These are phyloP conservation scores for Sandelia bainsii DNA, from an alignment of 2,797 vertebrate genomes.

Conservation along the genomic window DNA sequence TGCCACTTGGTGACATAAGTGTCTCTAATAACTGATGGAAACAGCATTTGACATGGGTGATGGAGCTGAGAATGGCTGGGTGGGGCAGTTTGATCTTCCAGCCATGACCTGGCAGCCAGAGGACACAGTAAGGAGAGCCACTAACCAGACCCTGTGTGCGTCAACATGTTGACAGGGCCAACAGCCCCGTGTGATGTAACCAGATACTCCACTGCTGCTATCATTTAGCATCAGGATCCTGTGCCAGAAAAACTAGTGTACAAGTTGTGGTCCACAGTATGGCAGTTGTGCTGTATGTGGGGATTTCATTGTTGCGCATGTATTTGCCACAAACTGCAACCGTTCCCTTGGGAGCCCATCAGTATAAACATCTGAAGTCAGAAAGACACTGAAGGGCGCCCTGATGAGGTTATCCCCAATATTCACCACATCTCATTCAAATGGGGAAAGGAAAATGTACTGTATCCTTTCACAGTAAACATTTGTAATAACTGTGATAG, in stretches of 20 bases:
- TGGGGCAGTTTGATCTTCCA: conserved; percentile 57
- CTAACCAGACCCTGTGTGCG: conserved; percentile 55
- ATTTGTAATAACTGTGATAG: conserved; percentile 6
- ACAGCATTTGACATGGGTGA: conserved; percentile 54
- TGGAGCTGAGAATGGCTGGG: conserved; percentile 47
- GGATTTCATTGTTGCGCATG: conserved; percentile 67
- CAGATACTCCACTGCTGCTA: conserved; percentile 75
- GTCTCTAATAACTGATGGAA: conserved; percentile 49
- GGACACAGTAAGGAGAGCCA: conserved; percentile 42
- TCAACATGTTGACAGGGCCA: conserved; percentile 48
- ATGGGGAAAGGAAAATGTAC: background rate
- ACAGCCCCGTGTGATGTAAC: conserved; percentile 62
- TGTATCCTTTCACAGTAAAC: conserved; percentile 13
- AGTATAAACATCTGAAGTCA: conserved; percentile 63
- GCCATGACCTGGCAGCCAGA: conserved; percentile 53
- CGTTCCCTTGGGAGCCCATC: conserved; percentile 49
- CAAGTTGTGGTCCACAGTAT: conserved; percentile 63
- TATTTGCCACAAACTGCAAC: conserved; percentile 74
- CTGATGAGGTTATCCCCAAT: conserved; percentile 57
- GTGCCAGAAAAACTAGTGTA: conserved; percentile 52
- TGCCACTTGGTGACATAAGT: conserved; percentile 47
- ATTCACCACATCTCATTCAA: conserved; percentile 49
- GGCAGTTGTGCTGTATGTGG: conserved; percentile 54
- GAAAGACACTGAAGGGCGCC: conserved; percentile 38
- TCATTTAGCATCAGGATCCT: conserved; percentile 68